A percentile compares a stretch with the other conserved stretches of the same genome.
Conservation (phyloP, 2,113 vertebrate species). For the Colistium nudipinnis region DNA sequence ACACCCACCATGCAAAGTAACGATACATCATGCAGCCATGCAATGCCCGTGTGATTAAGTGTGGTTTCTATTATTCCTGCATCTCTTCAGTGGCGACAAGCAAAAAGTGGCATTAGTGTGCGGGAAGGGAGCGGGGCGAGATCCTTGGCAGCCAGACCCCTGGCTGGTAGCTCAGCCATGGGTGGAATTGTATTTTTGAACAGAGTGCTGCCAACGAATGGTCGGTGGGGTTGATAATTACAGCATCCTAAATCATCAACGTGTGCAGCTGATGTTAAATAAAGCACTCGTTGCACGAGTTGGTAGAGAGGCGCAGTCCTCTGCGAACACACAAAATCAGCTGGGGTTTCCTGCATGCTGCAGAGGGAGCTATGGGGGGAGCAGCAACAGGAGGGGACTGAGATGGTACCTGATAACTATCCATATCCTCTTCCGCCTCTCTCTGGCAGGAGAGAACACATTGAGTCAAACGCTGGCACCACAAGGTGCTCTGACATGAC, state of each 20-base stretch:
- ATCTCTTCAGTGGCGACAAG: conserved; percentile 62
- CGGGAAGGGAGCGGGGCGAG: conserved; percentile 26
- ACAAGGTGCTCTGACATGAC: conserved; percentile 20
- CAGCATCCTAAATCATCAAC: conserved; percentile 45
- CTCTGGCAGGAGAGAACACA: conserved; percentile 95
- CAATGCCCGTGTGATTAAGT: conserved; percentile 65
- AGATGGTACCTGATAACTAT: conserved; percentile 99
- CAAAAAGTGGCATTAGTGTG: conserved; percentile 70
- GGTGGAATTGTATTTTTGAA: conserved; percentile 46
- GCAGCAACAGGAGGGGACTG: conserved; percentile 78
- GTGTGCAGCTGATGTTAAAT: conserved; percentile 61
- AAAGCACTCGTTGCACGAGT: conserved; percentile 62
- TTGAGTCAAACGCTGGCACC: conserved; percentile 81
- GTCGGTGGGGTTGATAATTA: conserved; percentile 50
- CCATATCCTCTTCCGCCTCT: conserved; percentile 95
- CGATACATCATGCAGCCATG: conserved; percentile 89
- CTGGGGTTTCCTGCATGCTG: conserved; percentile 89
- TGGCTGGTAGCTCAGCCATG: conserved; percentile 41
- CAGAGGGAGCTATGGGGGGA: conserved; percentile 81
- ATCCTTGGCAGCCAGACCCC: conserved; percentile 43
- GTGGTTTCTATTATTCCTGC: conserved; percentile 48
- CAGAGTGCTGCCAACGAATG: conserved; percentile 33
- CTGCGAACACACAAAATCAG: conserved; percentile 67
- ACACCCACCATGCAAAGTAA: conserved; percentile 83
- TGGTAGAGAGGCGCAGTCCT: conserved; percentile 26